A percentile compares a stretch with the other conserved stretches of the same genome.
Evolutionary conservation across 2,888 invertebrate species (phyloP).

Genomic region (Mythimna lalbum): DNA sequence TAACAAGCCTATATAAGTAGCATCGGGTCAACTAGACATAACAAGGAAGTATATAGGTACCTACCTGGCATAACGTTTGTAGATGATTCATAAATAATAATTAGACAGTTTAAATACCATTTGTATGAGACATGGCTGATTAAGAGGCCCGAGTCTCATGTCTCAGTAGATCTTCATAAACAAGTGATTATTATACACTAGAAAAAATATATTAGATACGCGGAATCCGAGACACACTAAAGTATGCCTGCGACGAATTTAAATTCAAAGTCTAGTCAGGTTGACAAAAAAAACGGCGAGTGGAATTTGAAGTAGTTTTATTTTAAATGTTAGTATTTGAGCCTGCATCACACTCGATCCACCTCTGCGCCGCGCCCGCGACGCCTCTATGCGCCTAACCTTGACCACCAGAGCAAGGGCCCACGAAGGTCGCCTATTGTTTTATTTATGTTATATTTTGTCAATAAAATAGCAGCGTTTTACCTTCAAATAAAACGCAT

Average conservation of each 20-base stretch:
- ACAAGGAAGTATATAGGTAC: constrained; percentile 17
- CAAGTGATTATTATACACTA: neutral
- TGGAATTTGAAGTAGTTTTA: constrained; percentile 18
- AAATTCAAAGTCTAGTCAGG: constrained; percentile 6
- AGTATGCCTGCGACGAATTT: constrained; percentile 14
- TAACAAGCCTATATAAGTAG: constrained; percentile 7
- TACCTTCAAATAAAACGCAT: too few species aligned
- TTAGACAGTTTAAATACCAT: constrained; percentile 39
- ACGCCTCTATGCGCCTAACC: constrained; percentile 28
- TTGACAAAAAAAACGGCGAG: constrained; percentile 8
- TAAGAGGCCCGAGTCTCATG: neutral
- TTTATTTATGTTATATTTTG: constrained; percentile 35
- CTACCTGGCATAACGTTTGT: constrained; percentile 9
- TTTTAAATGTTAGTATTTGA: constrained; percentile 6
- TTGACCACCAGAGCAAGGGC: constrained; percentile 53
- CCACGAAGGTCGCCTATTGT: constrained; percentile 58
- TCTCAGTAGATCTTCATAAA: neutral
- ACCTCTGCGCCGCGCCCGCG: constrained; percentile 4
- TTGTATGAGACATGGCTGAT: constrained; percentile 38
- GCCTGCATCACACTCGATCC: constrained; percentile 8
- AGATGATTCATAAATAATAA: constrained; percentile 56
- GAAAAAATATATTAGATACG: constrained; percentile 1
- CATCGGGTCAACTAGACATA: constrained; percentile 45
- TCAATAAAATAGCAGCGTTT: too few species aligned
- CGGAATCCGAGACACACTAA: neutral